Base-by-base conservation (phyloP, 2,797 vertebrate species). In the Anabas testudineus region DNA sequence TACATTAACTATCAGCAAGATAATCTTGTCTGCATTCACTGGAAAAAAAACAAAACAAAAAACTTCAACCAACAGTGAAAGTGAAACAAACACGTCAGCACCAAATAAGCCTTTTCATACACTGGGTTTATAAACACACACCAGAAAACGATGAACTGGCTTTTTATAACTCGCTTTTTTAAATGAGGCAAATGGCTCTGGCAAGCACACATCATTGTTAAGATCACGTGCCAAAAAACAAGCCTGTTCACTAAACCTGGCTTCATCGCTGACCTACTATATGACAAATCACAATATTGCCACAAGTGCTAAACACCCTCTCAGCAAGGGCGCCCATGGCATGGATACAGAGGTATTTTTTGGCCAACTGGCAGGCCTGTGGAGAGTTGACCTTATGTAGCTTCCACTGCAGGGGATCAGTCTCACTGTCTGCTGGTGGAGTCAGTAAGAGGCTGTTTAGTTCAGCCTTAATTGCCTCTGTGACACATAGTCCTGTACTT, bases 201-300 rank as follows among this genome's bases (percentile, higher is more conserved):
- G 72, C 57, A 49, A 67, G 45, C 60, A 74, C 56, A 24, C 51
- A 47, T 66, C 42, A 47, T 45, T 59, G 60, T 67, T 71, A 64
- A 57, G 56, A 76, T 52, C 46, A 43, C 52, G 37, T 41, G 58
- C 67, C 68, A 75, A 70, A 78, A 84, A 85, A 67, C 58, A 81
- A 75, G 61, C 18, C 68, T 60, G 71, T 70, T 72, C 16, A 3
- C 63, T 41, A 39, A 77, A 64, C 83, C 66, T 67, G 75, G 72
- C 83, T 68, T 32, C 22, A 10, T 30, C 3, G 56, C 65, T 81
- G 81, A 87, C 84, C 81, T 75, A 26, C 71, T 74, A 69, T 63
- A 75, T 73, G 86, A 83, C 74, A 82, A 85, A 89, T 87, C 65
- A 82, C 82, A 88, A 59, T 83, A 74, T 81, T 80, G 80, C 85